phyloP scores from a whole-genome alignment of 1,140 invertebrate species.

The Rhyacophila brunnea region DNA sequence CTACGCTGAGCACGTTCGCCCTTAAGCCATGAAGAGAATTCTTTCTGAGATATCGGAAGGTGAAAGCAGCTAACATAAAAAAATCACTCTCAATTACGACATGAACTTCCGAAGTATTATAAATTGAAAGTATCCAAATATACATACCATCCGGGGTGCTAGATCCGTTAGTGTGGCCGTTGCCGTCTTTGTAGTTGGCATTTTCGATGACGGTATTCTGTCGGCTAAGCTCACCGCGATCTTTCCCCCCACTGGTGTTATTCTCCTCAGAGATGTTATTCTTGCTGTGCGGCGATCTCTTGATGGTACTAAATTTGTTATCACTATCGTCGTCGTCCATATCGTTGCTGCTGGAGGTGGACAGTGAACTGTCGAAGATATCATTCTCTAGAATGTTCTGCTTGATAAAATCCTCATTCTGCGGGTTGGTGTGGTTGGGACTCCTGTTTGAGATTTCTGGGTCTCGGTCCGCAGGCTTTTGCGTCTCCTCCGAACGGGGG shows the following conservation, averaged over 20 bases:
- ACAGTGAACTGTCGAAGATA: slow-evolving; percentile 48
- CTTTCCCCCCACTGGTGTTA: slow-evolving; percentile 35
- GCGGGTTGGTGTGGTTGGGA: slow-evolving; percentile 39
- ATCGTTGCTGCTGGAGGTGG: slow-evolving; percentile 55
- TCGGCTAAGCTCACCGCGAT: slow-evolving; percentile 43
- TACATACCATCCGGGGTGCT: slow-evolving; percentile 45
- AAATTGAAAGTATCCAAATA: no score
- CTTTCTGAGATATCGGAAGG: no score
- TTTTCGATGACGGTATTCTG: slow-evolving; percentile 54
- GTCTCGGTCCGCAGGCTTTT: not conserved
- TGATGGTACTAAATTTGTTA: slow-evolving; percentile 66
- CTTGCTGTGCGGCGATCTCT: slow-evolving; percentile 64
- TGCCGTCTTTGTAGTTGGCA: slow-evolving; percentile 47
- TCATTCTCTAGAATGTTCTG: slow-evolving; percentile 55
- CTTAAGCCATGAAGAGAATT: no score
- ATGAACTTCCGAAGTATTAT: no score
- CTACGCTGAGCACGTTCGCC: no score
- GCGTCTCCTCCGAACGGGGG: slow-evolving; percentile 42
- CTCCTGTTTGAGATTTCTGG: slow-evolving; percentile 34
- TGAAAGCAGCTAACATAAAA: no score
- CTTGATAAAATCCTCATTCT: slow-evolving; percentile 50
- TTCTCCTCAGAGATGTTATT: slow-evolving; percentile 44
- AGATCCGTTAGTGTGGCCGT: slow-evolving; percentile 41
- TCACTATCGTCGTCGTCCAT: slow-evolving; percentile 60
- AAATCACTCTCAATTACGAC: no score